Percentiles rank a stretch among this genome's conserved stretches.
Conservation (phyloP, 2,888 invertebrate genomes). For the Helleia helle region DNA sequence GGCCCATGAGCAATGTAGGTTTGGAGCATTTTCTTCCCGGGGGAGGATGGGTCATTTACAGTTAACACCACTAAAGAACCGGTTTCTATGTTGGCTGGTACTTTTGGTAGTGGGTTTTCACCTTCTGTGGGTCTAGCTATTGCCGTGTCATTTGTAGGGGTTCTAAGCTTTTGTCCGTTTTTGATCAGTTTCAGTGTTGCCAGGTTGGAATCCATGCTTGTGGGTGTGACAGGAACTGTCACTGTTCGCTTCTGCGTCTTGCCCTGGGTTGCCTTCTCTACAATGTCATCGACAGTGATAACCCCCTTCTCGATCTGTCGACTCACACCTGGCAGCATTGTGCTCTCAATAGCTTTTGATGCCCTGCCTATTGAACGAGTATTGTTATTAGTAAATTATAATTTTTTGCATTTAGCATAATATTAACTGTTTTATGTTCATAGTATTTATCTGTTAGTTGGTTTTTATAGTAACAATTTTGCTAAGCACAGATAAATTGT, state of each 20-base stretch:
- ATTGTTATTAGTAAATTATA: too few relatives aligned
- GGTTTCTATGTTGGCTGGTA: slow-evolving; percentile 48
- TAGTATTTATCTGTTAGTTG: too few relatives aligned
- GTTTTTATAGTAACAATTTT: too few relatives aligned
- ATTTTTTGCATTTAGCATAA: too few relatives aligned
- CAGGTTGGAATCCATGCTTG: not conserved
- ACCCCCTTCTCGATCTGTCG: slow-evolving; percentile 13
- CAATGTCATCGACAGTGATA: slow-evolving; percentile 34
- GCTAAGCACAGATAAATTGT: too few relatives aligned
- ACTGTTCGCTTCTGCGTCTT: not conserved
- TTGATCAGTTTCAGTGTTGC: slow-evolving; percentile 12
- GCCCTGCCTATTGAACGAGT: slow-evolving; percentile 34
- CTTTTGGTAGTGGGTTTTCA: slow-evolving; percentile 23
- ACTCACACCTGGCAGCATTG: slow-evolving; percentile 21
- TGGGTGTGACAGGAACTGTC: slow-evolving; percentile 4
- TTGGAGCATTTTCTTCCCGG: slow-evolving; percentile 58
- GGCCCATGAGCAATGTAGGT: slow-evolving; percentile 52
- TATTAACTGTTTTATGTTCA: too few relatives aligned
- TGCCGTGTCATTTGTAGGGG: too few relatives aligned
- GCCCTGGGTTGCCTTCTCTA: slow-evolving; percentile 25
- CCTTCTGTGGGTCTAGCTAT: too few relatives aligned
- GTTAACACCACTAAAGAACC: slow-evolving; percentile 59
- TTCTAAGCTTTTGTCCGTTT: too few relatives aligned
- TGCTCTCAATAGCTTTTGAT: slow-evolving; percentile 33
- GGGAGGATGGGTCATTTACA: slow-evolving; percentile 53